A percentile compares a stretch with the other conserved stretches of the same genome.
These are phyloP conservation scores for Onychomys leucogaster DNA, from an alignment of 2,797 vertebrate species.

Conservation along the genomic window DNA sequence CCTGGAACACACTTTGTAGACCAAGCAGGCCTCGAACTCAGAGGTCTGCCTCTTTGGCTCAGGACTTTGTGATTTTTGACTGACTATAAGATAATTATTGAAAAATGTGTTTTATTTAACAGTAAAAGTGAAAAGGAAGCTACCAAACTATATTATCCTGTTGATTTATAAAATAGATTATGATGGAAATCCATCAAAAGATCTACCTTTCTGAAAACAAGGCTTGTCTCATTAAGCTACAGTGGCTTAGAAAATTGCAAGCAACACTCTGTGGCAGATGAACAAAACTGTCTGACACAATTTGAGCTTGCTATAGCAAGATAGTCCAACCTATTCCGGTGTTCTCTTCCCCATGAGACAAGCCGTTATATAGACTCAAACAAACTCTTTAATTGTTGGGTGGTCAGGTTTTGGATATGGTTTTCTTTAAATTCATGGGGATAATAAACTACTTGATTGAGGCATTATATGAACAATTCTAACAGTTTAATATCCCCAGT, in stretches of 20 bases:
- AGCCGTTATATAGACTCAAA: conserved; percentile 88
- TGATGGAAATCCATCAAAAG: not conserved
- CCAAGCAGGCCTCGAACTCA: not conserved
- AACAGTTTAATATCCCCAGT: accelerated
- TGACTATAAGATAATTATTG: not conserved
- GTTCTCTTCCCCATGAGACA: conserved; percentile 84
- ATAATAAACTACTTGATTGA: not conserved
- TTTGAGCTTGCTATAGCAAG: conserved; percentile 90
- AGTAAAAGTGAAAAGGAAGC: not conserved
- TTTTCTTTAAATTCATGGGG: not conserved
- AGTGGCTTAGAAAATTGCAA: conserved; percentile 81
- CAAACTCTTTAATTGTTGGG: conserved; percentile 58
- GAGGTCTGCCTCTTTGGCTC: not conserved
- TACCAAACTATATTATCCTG: not conserved
- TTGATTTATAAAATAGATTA: not conserved
- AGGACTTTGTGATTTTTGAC: not conserved
- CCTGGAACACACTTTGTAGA: not conserved
- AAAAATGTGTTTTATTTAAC: not conserved
- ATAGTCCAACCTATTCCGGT: conserved; percentile 89
- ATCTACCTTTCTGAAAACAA: not conserved
- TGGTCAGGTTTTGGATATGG: not conserved
- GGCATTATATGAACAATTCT: not conserved
- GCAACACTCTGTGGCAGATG: conserved; percentile 91
- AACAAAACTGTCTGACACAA: conserved; percentile 86
- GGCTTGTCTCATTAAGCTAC: not conserved